Evolutionary conservation across 2,113 vertebrate genomes (phyloP).

Genomic region (Gymnogyps californianus): DNA sequence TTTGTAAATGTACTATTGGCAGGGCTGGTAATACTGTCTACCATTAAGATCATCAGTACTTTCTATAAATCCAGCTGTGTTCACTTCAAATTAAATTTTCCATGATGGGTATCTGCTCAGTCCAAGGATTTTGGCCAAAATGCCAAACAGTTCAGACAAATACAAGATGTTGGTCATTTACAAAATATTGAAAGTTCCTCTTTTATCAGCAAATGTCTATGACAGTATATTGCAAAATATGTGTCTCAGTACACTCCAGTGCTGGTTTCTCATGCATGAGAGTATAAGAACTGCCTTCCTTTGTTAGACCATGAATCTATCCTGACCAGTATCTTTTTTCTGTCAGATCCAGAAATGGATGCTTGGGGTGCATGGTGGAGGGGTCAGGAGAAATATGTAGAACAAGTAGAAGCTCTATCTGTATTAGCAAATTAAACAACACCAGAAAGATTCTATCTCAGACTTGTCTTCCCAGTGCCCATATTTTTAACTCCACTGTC

Average conservation of each 20-base stretch:
- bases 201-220: not conserved
- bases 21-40: not conserved
- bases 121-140: not conserved
- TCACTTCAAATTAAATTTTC: not conserved
- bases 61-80: not conserved
- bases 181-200: not conserved
- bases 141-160: not conserved
- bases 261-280: not conserved
- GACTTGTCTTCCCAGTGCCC: not conserved
- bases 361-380: not conserved
- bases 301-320: not conserved
- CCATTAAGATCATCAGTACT: not conserved
- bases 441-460: not conserved
- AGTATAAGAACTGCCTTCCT: not conserved
- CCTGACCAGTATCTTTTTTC: not conserved
- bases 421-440: not conserved
- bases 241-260: not conserved
- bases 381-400: not conserved
- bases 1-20: not conserved
- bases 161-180: not conserved
- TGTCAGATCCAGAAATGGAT: not conserved
- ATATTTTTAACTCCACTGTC: not conserved
- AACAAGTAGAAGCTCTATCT: not conserved
- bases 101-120: not conserved
- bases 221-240: not conserved